Evolutionary conservation across 2,888 invertebrate genomes (phyloP).

Genomic region (Gasteruption jaculator): DNA sequence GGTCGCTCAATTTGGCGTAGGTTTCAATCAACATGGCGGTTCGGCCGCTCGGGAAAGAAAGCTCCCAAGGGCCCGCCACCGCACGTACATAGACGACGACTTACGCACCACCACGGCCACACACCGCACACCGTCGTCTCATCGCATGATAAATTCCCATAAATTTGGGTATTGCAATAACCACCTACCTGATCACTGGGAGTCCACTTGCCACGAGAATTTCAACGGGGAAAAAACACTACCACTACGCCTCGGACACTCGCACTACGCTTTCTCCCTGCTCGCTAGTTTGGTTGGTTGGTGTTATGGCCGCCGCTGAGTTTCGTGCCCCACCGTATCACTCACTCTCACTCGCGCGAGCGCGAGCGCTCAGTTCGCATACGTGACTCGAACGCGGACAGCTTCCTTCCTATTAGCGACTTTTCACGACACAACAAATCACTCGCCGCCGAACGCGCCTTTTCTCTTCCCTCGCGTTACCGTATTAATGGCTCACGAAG

Average conservation of each 20-base stretch:
- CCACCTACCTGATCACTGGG: constrained; percentile 46
- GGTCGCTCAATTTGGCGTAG: constrained; percentile 44
- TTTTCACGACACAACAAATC: constrained; percentile 7
- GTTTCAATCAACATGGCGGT: constrained; percentile 54
- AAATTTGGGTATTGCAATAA: too few species aligned
- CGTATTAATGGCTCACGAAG: constrained; percentile 51
- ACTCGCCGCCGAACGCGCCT: constrained; percentile 8
- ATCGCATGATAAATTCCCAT: too few species aligned
- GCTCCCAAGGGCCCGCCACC: constrained; percentile 44
- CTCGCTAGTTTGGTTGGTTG: constrained; percentile 42
- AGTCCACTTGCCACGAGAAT: constrained; percentile 41
- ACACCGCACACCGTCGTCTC: constrained; percentile 30
- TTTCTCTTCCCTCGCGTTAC: constrained; percentile 26
- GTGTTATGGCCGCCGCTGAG: constrained; percentile 45
- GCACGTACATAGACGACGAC: constrained; percentile 27
- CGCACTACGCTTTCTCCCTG: constrained; percentile 44
- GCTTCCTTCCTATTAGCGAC: too few species aligned
- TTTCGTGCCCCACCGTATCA: constrained; percentile 38
- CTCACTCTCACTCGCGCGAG: constrained; percentile 38
- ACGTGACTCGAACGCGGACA: constrained; percentile 30
- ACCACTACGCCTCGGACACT: constrained; percentile 47
- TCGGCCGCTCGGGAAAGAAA: constrained; percentile 51
- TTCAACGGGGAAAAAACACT: constrained; percentile 43
- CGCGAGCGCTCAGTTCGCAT: constrained; percentile 35
- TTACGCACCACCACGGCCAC: constrained; percentile 29